Percentiles rank a stretch among this genome's conserved stretches.
These are phyloP conservation scores for Volucella bombylans DNA, from an alignment of 2,888 invertebrate genomes.

Conservation along the genomic window DNA sequence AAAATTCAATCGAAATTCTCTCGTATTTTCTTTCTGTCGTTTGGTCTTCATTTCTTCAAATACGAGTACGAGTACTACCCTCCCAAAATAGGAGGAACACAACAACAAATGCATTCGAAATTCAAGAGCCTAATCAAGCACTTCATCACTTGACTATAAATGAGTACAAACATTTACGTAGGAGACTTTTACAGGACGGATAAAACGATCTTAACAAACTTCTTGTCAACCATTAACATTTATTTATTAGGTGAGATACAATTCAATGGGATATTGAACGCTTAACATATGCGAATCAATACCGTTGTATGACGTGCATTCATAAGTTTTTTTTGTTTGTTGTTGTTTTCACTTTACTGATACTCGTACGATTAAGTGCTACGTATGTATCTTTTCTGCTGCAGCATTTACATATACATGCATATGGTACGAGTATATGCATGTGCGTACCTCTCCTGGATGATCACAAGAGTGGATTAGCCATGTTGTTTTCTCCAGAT, in stretches of 20 bases:
- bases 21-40: slow-evolving; percentile 54
- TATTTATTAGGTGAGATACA: slow-evolving; percentile 9
- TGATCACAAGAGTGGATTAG: slow-evolving; percentile 33
- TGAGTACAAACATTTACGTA: slow-evolving; percentile 51
- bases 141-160: slow-evolving; percentile 63
- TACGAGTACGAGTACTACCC: no score
- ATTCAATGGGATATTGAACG: no score
- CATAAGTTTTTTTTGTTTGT: background rate
- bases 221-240: slow-evolving; percentile 3
- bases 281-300: no score
- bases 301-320: background rate
- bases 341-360: background rate
- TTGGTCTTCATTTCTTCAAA: slow-evolving; percentile 26
- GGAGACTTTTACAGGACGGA: background rate
- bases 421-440: slow-evolving; percentile 7
- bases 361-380: background rate
- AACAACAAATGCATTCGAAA: slow-evolving; percentile 65
- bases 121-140: slow-evolving; percentile 64
- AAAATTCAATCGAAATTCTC: slow-evolving; percentile 66
- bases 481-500: slow-evolving; percentile 53
- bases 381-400: background rate
- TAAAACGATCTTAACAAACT: slow-evolving; percentile 11
- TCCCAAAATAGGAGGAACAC: slow-evolving; percentile 57
- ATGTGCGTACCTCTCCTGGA: slow-evolving; percentile 1
- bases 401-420: slow-evolving; percentile 4